phyloP scores from a whole-genome alignment of 2,888 invertebrate genomes.

The Fragum fragum region DNA sequence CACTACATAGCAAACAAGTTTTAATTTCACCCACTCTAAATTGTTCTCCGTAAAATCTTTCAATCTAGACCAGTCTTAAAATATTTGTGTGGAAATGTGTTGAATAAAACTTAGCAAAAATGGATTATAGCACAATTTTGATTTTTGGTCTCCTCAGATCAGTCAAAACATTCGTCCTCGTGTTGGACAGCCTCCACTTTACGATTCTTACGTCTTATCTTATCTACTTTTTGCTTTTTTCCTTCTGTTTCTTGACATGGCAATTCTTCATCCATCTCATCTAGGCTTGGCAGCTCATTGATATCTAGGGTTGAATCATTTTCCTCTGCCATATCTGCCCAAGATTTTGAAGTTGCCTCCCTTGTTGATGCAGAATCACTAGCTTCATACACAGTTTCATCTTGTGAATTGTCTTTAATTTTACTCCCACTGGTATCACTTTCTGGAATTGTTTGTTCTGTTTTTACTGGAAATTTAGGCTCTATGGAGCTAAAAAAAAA shows the following conservation, averaged over 20 bases:
- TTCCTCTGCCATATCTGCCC: slow-evolving; percentile 62
- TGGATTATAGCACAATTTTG: not conserved
- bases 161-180: slow-evolving; percentile 59
- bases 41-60: no score
- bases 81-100: no score
- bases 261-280: slow-evolving; percentile 26
- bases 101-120: not conserved
- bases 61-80: no score
- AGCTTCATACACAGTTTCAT: not conserved
- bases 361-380: slow-evolving; percentile 11
- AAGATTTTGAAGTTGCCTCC: slow-evolving; percentile 46
- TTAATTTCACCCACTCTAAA: no score
- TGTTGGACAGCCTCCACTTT: slow-evolving; percentile 45
- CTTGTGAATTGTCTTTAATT: not conserved
- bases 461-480: not conserved
- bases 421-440: not conserved
- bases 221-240: slow-evolving; percentile 28
- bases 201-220: slow-evolving; percentile 18
- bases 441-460: not conserved
- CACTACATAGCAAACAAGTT: no score
- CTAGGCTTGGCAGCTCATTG: slow-evolving; percentile 44
- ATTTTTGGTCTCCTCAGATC: not conserved
- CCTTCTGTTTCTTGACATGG: slow-evolving; percentile 19
- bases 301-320: slow-evolving; percentile 39
- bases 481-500: not conserved